phyloP scores from a whole-genome alignment of 2,888 invertebrate species.

The Gymnocheta viridis region DNA sequence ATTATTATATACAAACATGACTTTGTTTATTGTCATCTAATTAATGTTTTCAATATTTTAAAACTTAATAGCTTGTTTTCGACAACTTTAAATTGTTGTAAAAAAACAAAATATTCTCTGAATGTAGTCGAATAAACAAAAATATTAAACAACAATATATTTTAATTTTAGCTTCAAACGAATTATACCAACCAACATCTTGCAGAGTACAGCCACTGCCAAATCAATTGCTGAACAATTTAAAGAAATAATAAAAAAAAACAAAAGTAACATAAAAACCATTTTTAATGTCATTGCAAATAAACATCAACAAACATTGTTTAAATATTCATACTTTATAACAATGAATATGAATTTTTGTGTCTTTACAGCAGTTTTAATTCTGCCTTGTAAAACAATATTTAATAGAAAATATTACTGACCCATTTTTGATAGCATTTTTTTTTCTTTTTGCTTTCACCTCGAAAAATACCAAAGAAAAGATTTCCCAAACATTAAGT shows the following conservation, averaged over 20 bases:
- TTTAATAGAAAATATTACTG: constrained; percentile 40
- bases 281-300: constrained; percentile 37
- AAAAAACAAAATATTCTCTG: too few species aligned
- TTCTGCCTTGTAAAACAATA: constrained; percentile 19
- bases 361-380: background rate
- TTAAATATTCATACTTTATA: constrained; percentile 44
- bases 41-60: too few species aligned
- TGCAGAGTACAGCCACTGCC: background rate
- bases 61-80: too few species aligned
- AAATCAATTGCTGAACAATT: background rate
- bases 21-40: too few species aligned
- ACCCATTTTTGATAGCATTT: constrained; percentile 36
- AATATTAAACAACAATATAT: too few species aligned
- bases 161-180: too few species aligned
- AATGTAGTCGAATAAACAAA: too few species aligned
- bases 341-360: constrained; percentile 38
- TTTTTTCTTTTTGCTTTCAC: background rate
- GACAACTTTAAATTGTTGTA: too few species aligned
- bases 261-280: background rate
- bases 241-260: background rate
- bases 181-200: background rate
- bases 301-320: constrained; percentile 33
- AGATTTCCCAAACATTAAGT: constrained; percentile 21
- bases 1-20: too few species aligned
- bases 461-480: background rate